Evolutionary conservation across 2,888 invertebrate genomes (phyloP).

Genomic region (Nycteola revayana): DNA sequence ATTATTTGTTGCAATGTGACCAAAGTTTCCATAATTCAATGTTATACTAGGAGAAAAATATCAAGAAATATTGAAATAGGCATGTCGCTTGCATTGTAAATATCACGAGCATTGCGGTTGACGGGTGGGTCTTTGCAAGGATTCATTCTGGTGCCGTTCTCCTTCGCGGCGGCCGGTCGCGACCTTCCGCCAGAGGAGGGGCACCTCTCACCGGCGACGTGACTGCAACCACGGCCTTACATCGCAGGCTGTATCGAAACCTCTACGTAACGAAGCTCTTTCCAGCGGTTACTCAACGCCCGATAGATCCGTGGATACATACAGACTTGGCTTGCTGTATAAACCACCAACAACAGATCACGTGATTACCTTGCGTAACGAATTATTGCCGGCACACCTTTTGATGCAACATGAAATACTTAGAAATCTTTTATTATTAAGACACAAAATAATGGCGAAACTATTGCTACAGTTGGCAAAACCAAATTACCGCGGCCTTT

Average conservation of each 20-base stretch:
- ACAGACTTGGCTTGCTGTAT: slow-evolving; percentile 51
- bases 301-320: slow-evolving; percentile 75
- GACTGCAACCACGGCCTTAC: slow-evolving; percentile 80
- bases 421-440: slow-evolving; percentile 67
- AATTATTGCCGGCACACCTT: slow-evolving; percentile 67
- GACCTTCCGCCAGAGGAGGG: slow-evolving; percentile 78
- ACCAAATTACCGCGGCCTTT: slow-evolving; percentile 31
- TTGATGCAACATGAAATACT: slow-evolving; percentile 68
- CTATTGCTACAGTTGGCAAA: slow-evolving; percentile 49
- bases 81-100: slow-evolving; percentile 37
- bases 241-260: slow-evolving; percentile 80
- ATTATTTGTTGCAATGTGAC: slow-evolving; percentile 20
- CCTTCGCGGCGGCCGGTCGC: slow-evolving; percentile 66
- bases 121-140: slow-evolving; percentile 65
- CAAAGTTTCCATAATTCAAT: slow-evolving; percentile 25
- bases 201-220: slow-evolving; percentile 79
- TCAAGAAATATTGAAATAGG: slow-evolving; percentile 12
- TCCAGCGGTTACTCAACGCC: slow-evolving; percentile 76
- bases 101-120: slow-evolving; percentile 34
- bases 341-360: slow-evolving; percentile 64
- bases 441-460: slow-evolving; percentile 59
- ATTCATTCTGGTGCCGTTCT: slow-evolving; percentile 76
- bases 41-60: slow-evolving; percentile 14
- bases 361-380: slow-evolving; percentile 73
- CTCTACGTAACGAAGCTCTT: slow-evolving; percentile 79